Conservation (phyloP, 2,888 invertebrate genomes). For the Sceliomorpha sp. region DNA sequence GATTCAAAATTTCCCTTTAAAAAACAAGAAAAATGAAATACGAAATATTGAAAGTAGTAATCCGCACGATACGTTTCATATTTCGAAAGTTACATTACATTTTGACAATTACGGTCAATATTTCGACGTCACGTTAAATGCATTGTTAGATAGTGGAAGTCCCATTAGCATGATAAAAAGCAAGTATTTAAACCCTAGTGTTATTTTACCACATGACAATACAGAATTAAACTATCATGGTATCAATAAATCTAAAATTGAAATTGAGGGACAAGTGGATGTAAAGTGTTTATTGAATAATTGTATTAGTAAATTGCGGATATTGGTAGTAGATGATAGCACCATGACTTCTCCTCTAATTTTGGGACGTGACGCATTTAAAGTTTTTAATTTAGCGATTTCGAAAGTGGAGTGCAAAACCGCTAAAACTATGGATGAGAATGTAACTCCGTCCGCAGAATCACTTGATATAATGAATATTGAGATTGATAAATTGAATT, state of each 20-base stretch:
- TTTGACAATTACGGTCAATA: not conserved
- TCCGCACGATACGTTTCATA: not conserved
- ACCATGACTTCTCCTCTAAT: not conserved
- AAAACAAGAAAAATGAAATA: not conserved
- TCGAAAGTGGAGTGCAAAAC: no score
- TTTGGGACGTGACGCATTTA: no score
- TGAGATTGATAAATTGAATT: no score
- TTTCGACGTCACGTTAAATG: not conserved
- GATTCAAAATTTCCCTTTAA: not conserved
- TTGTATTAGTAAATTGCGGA: not conserved
- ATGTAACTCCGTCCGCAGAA: no score
- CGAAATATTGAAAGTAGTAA: not conserved
- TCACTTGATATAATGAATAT: no score
- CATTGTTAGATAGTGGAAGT: constrained; percentile 3
- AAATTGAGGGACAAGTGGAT: not conserved
- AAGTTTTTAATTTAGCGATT: no score
- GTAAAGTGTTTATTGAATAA: not conserved
- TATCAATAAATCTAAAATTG: constrained; percentile 6
- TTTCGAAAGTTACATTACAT: not conserved
- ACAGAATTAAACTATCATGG: not conserved
- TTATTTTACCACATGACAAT: not conserved
- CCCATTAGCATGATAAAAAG: constrained; percentile 5
- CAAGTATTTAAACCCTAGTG: not conserved
- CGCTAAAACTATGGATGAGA: no score
- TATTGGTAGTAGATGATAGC: no score